phyloP scores from a whole-genome alignment of 2,888 invertebrate genomes.

The Hesperia comma region DNA sequence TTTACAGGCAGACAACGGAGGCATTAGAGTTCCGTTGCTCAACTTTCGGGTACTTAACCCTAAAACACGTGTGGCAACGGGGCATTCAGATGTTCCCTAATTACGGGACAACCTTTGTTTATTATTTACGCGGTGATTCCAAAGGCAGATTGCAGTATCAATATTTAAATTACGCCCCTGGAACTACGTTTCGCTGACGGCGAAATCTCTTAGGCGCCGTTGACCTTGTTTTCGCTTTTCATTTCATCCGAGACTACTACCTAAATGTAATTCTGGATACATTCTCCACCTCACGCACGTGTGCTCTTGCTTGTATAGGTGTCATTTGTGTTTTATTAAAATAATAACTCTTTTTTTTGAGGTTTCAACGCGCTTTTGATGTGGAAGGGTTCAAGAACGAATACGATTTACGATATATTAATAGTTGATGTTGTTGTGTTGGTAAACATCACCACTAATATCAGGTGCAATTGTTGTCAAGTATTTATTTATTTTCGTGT shows the following conservation, averaged over 20 bases:
- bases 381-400: too few relatives aligned
- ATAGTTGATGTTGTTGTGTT: too few relatives aligned
- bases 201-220: constrained; percentile 31
- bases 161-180: constrained; percentile 59
- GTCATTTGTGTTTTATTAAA: background rate
- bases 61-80: constrained; percentile 7
- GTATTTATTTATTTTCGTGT: too few relatives aligned
- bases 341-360: too few relatives aligned
- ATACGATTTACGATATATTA: too few relatives aligned
- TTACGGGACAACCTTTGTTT: constrained; percentile 43
- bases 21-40: too few relatives aligned
- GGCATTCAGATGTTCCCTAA: constrained; percentile 37
- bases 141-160: constrained; percentile 65
- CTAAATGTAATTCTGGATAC: constrained; percentile 29
- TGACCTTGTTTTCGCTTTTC: constrained; percentile 32
- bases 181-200: constrained; percentile 34
- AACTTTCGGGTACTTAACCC: background rate
- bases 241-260: constrained; percentile 28
- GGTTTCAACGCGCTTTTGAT: too few relatives aligned
- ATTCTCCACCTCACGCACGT: constrained; percentile 13
- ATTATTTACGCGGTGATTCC: constrained; percentile 47
- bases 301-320: background rate
- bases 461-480: too few relatives aligned
- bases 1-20: too few relatives aligned
- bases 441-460: too few relatives aligned